phyloP scores from a whole-genome alignment of 2,113 vertebrate species.

The Hyperopisus bebe region DNA sequence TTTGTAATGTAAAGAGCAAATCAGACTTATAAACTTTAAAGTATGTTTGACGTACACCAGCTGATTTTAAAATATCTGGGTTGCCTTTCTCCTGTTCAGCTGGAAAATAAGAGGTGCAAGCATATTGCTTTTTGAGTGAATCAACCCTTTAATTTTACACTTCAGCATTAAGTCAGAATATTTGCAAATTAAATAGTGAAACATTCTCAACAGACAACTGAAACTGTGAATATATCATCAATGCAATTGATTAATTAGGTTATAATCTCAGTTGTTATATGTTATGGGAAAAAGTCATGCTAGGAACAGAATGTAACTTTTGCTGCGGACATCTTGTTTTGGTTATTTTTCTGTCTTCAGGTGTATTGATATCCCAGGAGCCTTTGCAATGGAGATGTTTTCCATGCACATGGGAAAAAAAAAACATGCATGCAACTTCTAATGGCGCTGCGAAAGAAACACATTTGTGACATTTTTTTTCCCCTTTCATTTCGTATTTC shows the following conservation, averaged over 20 bases:
- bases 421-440: conserved; percentile 34
- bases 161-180: not conserved
- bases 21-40: not conserved
- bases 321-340: conserved; percentile 58
- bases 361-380: not conserved
- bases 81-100: not conserved
- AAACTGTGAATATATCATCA: conserved; percentile 65
- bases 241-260: conserved; percentile 42
- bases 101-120: not conserved
- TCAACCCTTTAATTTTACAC: not conserved
- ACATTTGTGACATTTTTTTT: not conserved
- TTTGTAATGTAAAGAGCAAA: not conserved
- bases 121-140: not conserved
- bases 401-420: not conserved
- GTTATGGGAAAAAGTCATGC: conserved; percentile 52
- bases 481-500: conserved; percentile 14
- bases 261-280: conserved; percentile 52
- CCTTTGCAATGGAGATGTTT: not conserved
- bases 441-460: conserved; percentile 15
- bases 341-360: not conserved
- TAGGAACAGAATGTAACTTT: conserved; percentile 45
- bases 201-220: conserved; percentile 58
- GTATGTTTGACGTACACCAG: not conserved
- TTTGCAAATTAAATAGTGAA: conserved; percentile 40
- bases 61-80: not conserved